Evolutionary conservation across 2,113 vertebrate species (phyloP).

Genomic region (Recurvirostra avosetta): DNA sequence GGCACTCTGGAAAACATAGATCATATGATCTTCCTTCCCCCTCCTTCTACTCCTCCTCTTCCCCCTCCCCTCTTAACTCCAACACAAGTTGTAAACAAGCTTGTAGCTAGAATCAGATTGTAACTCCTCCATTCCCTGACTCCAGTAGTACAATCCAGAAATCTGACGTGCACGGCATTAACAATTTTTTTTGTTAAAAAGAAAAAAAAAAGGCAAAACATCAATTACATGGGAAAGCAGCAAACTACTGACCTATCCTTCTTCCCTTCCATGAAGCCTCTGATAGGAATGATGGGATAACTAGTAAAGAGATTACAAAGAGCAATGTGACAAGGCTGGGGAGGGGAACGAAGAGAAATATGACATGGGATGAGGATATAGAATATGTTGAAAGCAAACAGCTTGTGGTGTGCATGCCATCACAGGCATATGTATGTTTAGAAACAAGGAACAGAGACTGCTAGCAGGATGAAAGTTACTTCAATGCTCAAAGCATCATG

Average conservation of each 20-base stretch:
- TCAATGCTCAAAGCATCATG: neutral
- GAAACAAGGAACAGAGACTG: neutral
- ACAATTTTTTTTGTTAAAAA: neutral
- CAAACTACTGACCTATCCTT: neutral
- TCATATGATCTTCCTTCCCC: conserved; percentile 60
- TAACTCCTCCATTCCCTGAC: conserved; percentile 19
- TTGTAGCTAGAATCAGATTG: conserved; percentile 48
- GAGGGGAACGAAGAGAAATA: neutral
- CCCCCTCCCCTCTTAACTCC: conserved; percentile 46
- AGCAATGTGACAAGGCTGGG: neutral
- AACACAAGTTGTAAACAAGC: conserved; percentile 72
- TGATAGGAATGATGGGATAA: neutral
- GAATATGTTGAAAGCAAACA: neutral
- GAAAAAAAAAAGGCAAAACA: neutral
- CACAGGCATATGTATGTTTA: neutral
- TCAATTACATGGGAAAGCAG: neutral
- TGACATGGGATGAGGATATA: neutral
- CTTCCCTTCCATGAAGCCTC: neutral
- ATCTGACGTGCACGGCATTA: neutral
- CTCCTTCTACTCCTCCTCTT: conserved; percentile 49
- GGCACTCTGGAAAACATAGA: conserved; percentile 62
- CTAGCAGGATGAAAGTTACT: neutral
- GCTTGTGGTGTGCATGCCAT: neutral
- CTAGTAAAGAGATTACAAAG: neutral
- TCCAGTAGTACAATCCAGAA: neutral